Evolutionary conservation across 2,888 invertebrate genomes (phyloP).

Genomic region (Boloria euphrosyne): DNA sequence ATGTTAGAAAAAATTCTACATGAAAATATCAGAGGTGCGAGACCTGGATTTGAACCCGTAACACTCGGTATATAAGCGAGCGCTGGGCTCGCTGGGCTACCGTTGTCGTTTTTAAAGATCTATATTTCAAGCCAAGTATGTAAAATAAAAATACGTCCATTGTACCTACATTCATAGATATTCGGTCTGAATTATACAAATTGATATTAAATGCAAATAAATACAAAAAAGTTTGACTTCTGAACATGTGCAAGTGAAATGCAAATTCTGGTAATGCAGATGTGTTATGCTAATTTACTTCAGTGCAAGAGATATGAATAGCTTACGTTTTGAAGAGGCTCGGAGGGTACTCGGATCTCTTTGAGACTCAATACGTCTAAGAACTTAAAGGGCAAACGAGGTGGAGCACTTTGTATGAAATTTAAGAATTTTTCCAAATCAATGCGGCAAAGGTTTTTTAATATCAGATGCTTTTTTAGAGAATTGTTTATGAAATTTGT

Average conservation of each 20-base stretch:
- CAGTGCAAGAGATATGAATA: conserved; percentile 47
- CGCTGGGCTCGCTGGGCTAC: no score
- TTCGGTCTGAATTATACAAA: no score
- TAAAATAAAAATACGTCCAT: no score
- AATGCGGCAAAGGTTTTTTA: not conserved
- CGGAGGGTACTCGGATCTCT: conserved; percentile 18
- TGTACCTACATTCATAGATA: no score
- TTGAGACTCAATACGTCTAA: not conserved
- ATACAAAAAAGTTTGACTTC: not conserved
- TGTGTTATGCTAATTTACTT: conserved; percentile 47
- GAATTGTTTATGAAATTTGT: not conserved
- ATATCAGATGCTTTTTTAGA: not conserved
- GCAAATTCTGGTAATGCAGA: conserved; percentile 37
- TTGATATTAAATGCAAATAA: not conserved
- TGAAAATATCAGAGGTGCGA: no score
- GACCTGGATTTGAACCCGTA: no score
- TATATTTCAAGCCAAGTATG: no score
- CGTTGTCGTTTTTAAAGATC: no score
- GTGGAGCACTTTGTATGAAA: not conserved
- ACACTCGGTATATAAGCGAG: no score
- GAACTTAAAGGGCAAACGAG: conserved; percentile 15
- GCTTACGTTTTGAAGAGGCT: conserved; percentile 38
- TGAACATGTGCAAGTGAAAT: not conserved
- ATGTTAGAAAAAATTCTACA: no score
- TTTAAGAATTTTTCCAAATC: not conserved